phyloP scores from a whole-genome alignment of 2,888 invertebrate genomes.

The Drosophila borborema region DNA sequence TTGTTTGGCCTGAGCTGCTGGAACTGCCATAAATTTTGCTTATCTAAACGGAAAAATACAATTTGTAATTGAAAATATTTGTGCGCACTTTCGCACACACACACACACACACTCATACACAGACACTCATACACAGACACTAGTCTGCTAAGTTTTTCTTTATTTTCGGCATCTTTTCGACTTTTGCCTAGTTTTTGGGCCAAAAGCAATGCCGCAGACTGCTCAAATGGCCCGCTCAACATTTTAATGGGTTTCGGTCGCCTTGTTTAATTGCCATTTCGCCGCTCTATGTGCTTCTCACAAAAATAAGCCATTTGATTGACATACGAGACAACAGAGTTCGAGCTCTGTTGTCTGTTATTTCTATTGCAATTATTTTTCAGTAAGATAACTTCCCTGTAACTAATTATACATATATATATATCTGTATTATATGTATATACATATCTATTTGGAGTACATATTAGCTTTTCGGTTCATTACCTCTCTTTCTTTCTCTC shows the following conservation, averaged over 20 bases:
- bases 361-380: background rate
- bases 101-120: slow-evolving; percentile 16
- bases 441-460: background rate
- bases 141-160: slow-evolving; percentile 47
- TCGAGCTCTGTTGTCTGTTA: background rate
- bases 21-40: slow-evolving; percentile 78
- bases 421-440: background rate
- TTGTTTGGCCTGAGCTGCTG: slow-evolving; percentile 27
- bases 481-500: too few species aligned
- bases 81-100: slow-evolving; percentile 47
- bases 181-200: slow-evolving; percentile 25
- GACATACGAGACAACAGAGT: background rate
- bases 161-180: slow-evolving; percentile 16
- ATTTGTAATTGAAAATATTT: slow-evolving; percentile 80
- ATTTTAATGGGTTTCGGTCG: slow-evolving; percentile 62
- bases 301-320: slow-evolving; percentile 22
- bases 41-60: slow-evolving; percentile 80
- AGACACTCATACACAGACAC: slow-evolving; percentile 7
- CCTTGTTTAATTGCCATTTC: slow-evolving; percentile 53
- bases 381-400: background rate
- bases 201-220: slow-evolving; percentile 15
- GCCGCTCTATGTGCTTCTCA: slow-evolving; percentile 9
- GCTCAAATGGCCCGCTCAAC: slow-evolving; percentile 42
- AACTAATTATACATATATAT: background rate
- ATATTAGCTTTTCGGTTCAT: too few species aligned